Conservation (phyloP, 2,797 vertebrate genomes). For the Intellagama lesueurii region DNA sequence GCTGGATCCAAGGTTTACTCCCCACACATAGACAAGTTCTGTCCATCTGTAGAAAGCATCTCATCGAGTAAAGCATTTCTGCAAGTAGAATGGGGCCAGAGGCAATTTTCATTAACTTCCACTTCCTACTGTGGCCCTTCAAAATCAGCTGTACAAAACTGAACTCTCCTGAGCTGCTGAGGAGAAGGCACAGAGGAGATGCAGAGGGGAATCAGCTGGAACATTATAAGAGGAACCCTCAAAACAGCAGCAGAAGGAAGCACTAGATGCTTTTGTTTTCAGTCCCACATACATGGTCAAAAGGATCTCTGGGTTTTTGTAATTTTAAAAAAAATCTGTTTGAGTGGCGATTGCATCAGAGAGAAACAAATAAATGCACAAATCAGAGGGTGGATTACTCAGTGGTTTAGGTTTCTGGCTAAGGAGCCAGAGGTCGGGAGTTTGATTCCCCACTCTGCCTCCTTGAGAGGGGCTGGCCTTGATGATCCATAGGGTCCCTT, state of each 20-base stretch:
- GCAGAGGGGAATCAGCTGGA: not conserved
- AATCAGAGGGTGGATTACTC: no score
- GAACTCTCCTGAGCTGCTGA: not conserved
- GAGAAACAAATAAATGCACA: no score
- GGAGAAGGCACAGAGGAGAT: not conserved
- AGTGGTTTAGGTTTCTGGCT: no score
- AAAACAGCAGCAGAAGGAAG: not conserved
- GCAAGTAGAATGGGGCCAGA: not conserved
- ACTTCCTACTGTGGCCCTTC: not conserved
- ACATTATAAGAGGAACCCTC: no score
- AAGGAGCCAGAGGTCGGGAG: no score
- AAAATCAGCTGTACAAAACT: not conserved
- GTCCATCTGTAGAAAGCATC: not conserved
- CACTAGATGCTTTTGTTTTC: not conserved
- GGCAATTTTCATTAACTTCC: not conserved
- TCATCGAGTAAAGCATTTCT: not conserved
- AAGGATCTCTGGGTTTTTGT: no score
- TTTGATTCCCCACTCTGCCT: no score
- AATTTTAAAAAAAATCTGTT: no score
- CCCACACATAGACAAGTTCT: not conserved
- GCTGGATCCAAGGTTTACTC: not conserved
- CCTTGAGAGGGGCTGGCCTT: no score
- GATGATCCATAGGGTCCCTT: no score
- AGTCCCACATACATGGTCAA: no score
- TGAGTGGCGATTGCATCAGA: no score